Conservation (phyloP, 2,888 invertebrate species). For the Epistrophe eligans region DNA sequence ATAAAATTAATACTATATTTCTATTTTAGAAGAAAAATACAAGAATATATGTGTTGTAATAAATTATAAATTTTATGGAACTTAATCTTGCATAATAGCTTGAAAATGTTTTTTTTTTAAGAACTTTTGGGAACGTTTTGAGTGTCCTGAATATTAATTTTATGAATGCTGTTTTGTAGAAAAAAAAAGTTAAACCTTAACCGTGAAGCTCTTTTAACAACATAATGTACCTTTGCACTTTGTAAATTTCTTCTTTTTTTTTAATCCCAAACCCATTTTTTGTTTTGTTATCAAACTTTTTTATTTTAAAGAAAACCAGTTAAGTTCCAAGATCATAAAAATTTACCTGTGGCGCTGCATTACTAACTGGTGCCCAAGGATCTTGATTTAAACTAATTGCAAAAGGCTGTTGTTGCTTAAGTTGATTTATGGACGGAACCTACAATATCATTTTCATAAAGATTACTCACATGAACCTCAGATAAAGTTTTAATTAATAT, state of each 20-base stretch:
- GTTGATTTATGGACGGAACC: conserved; percentile 85
- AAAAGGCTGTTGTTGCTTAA: conserved; percentile 84
- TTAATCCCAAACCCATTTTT: conserved; percentile 2
- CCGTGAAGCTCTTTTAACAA: neutral
- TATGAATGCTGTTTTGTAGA: neutral
- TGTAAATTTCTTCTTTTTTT: neutral
- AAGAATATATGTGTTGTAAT: too few species aligned
- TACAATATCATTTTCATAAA: conserved; percentile 67
- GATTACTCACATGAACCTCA: conserved; percentile 38
- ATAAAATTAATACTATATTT: too few species aligned
- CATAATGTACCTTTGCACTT: neutral
- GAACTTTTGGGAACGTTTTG: too few species aligned
- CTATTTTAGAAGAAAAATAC: too few species aligned
- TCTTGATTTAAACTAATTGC: conserved; percentile 84
- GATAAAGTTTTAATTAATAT: conserved; percentile 9
- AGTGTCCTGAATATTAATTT: neutral
- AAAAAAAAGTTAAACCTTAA: neutral
- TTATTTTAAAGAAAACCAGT: conserved; percentile 8
- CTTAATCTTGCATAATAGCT: too few species aligned
- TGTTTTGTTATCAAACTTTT: neutral
- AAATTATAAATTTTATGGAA: too few species aligned
- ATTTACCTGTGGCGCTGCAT: conserved; percentile 82
- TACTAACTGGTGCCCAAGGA: conserved; percentile 83
- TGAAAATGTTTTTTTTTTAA: too few species aligned
- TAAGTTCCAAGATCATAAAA: conserved; percentile 3